Evolutionary conservation across 2,888 invertebrate genomes (phyloP).

Genomic region (Monoplex corrugatus): DNA sequence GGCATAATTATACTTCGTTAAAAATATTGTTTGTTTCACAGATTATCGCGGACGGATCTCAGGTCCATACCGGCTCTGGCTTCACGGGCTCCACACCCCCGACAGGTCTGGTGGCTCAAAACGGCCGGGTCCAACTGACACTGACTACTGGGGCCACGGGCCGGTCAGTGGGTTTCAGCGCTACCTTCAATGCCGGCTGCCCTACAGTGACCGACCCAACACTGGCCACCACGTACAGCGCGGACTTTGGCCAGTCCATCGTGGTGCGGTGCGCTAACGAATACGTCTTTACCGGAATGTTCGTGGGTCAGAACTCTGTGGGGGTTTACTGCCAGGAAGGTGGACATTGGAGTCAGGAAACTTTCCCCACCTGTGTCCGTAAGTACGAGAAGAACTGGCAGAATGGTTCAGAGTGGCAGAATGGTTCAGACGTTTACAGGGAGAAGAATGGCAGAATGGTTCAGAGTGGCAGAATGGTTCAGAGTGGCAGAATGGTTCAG

Average conservation of each 20-base stretch:
- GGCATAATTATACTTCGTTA: no score
- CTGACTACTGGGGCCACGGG: conserved; percentile 65
- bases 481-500: no score
- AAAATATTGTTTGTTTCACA: not conserved
- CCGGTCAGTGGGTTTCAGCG: conserved; percentile 61
- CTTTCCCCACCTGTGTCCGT: conserved; percentile 59
- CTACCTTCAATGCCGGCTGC: conserved; percentile 67
- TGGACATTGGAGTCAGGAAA: conserved; percentile 62
- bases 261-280: conserved; percentile 64
- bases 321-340: conserved; percentile 61
- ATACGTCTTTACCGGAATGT: conserved; percentile 60
- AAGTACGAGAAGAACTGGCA: no score
- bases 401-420: no score
- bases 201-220: conserved; percentile 54
- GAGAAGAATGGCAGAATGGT: no score
- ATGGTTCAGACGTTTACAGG: no score
- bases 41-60: conserved; percentile 30
- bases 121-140: conserved; percentile 55
- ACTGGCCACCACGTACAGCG: conserved; percentile 54
- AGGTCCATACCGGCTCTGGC: conserved; percentile 57
- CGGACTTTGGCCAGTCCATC: conserved; percentile 57
- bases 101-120: conserved; percentile 49
- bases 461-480: no score
- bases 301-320: conserved; percentile 58
- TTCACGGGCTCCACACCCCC: conserved; percentile 58